A percentile compares a stretch with the other conserved stretches of the same genome.
These are phyloP conservation scores for Microtus pennsylvanicus DNA, from an alignment of 2,113 vertebrate genomes.

Conservation along the genomic window DNA sequence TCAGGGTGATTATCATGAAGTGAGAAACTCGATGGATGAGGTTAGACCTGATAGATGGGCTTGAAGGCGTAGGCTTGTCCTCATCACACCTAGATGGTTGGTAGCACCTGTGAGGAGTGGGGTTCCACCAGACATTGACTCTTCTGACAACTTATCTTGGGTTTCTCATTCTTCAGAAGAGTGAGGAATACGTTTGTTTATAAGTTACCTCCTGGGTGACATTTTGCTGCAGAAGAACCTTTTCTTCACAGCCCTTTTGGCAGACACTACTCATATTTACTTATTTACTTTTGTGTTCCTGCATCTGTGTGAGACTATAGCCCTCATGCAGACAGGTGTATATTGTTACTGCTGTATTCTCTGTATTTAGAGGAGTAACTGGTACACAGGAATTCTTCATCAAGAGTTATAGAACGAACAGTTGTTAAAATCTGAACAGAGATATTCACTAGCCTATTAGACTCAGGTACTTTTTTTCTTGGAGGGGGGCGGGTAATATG, in stretches of 20 bases:
- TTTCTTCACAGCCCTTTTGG: neutral
- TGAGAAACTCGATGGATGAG: neutral
- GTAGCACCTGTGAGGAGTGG: neutral
- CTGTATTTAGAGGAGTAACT: neutral
- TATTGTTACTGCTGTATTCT: neutral
- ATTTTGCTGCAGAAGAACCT: neutral
- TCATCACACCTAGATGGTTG: no score
- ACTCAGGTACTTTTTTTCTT: neutral
- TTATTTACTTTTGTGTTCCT: neutral
- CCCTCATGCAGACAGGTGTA: neutral
- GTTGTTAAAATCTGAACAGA: neutral
- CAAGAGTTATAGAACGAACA: neutral
- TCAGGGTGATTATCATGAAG: neutral
- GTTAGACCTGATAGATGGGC: neutral
- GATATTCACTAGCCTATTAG: neutral
- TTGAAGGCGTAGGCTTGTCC: neutral
- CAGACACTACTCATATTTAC: neutral
- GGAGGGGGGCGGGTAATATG: neutral
- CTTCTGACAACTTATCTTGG: neutral
- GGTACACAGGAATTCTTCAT: neutral
- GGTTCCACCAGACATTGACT: neutral
- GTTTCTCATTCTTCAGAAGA: neutral
- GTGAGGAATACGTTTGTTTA: neutral
- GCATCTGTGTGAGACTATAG: neutral
- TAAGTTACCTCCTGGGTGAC: neutral